Evolutionary conservation across 2,888 invertebrate species (phyloP).

Genomic region (Spicauda simplicius): DNA sequence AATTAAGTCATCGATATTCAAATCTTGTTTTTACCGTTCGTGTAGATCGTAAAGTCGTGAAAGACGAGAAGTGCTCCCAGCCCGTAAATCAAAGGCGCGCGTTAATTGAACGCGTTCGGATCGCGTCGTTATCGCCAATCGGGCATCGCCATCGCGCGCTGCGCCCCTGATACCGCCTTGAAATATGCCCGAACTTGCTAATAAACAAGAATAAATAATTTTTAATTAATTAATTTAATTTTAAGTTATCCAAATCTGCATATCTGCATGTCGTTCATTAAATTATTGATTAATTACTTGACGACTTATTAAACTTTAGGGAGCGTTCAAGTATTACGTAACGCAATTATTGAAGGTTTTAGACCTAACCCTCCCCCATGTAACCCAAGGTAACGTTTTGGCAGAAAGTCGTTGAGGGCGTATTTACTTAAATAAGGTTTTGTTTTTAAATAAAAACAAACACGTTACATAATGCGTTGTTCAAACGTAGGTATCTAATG

Average conservation of each 20-base stretch:
- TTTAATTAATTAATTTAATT: slow-evolving; percentile 4
- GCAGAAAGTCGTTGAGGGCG: no score
- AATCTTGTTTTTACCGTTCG: slow-evolving; percentile 2
- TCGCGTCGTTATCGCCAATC: slow-evolving; percentile 30
- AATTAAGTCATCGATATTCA: slow-evolving; percentile 3
- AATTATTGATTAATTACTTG: neutral
- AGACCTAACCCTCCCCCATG: no score
- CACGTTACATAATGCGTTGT: no score
- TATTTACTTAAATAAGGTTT: no score
- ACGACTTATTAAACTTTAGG: no score
- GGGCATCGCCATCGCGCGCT: slow-evolving; percentile 22
- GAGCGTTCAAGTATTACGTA: no score
- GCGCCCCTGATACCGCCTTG: slow-evolving; percentile 14
- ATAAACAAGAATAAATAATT: slow-evolving; percentile 19
- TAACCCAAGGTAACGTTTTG: no score
- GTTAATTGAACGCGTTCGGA: slow-evolving; percentile 39
- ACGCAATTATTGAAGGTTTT: no score
- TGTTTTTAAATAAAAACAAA: no score
- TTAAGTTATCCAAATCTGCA: neutral
- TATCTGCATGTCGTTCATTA: neutral
- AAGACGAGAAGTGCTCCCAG: slow-evolving; percentile 17
- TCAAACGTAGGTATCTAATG: no score
- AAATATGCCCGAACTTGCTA: slow-evolving; percentile 5
- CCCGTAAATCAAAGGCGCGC: slow-evolving; percentile 39
- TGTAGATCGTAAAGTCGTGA: slow-evolving; percentile 17